Conservation (phyloP, 2,888 invertebrate species). For the Aleiodes leptofemur region DNA sequence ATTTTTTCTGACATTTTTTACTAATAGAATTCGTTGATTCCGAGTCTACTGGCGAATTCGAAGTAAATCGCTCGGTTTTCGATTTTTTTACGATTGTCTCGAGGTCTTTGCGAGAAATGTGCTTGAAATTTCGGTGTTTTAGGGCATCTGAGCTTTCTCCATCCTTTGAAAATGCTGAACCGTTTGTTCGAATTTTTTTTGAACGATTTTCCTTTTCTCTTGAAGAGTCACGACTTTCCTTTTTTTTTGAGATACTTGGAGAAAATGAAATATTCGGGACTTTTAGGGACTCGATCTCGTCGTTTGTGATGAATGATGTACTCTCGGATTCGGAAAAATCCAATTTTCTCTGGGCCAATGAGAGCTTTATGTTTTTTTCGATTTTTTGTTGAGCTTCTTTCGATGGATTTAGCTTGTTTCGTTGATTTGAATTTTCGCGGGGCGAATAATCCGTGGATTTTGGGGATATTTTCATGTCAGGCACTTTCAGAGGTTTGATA, state of each 20-base stretch:
- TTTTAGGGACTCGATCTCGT: constrained; percentile 68
- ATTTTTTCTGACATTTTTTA: constrained; percentile 12
- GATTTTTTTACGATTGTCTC: constrained; percentile 57
- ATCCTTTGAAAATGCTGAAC: constrained; percentile 57
- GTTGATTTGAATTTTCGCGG: constrained; percentile 63
- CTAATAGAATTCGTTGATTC: background rate
- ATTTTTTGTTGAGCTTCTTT: constrained; percentile 58
- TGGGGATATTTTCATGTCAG: constrained; percentile 71
- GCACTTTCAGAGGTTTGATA: constrained; percentile 69
- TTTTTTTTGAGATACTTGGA: constrained; percentile 67
- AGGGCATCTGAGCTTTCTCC: constrained; percentile 60
- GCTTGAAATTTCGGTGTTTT: constrained; percentile 64
- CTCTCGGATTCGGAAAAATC: constrained; percentile 68
- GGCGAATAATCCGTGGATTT: constrained; percentile 68
- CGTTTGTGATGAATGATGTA: constrained; percentile 65
- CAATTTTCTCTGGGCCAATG: constrained; percentile 66
- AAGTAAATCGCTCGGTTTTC: constrained; percentile 61
- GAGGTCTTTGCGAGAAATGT: constrained; percentile 65
- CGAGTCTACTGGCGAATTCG: constrained; percentile 59
- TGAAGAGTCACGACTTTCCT: constrained; percentile 68
- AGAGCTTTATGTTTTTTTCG: constrained; percentile 62
- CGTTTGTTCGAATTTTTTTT: constrained; percentile 70
- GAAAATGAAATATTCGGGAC: constrained; percentile 67
- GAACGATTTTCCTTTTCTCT: constrained; percentile 71
- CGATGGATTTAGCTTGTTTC: constrained; percentile 60